Evolutionary conservation across 2,888 invertebrate genomes (phyloP), one percentile per base, ranked within the genome.

Genomic region (Cheilosia grossa): DNA sequence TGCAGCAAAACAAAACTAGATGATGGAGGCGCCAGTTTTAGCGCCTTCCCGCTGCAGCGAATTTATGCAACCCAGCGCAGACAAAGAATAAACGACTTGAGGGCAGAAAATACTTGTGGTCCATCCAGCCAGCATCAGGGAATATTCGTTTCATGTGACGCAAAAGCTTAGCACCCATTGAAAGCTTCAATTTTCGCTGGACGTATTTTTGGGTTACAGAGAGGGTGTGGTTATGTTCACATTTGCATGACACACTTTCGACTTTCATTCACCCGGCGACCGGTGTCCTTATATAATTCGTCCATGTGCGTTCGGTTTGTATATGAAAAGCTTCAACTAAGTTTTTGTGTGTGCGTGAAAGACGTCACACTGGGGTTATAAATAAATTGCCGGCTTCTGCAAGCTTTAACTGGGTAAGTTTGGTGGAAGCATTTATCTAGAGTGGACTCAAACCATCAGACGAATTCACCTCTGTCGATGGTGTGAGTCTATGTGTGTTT

Each of bases 191-290:
- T 67, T 54, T 61, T 70, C 61, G 66, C 66, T 81, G 44, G 72
- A 81, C 74, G 61, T 67, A 81, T 82, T 82, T 86, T 86, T 81
- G 86, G 86, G 86, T 82, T 82, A 82, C 82, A 81, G 86, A 86
- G 86, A 86, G 86, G 86, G 86, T 86, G 86, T 86, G 86, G 86
- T 86, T 86, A 86, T 86, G 69, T 86, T 86, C 86, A 73, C 77
- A 82, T 86, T 86, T 86, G 86, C 82, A 82, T 86, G 86, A 86
- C 86, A 86, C 86, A 86, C 67, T 86, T 86, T 82, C 70, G 70
- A 72, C 75, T 85, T 85, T 85, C 85, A 85, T 85, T 85, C 85
- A 85, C 85, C 81, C 85, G 81, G 85, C 51, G 74, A 66, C 85
- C 85, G 85, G 85, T 77, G 42, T 85, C 67, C 49, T 75, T 85